Conservation (phyloP, 2,888 invertebrate species). For the Atethmia centrago region DNA sequence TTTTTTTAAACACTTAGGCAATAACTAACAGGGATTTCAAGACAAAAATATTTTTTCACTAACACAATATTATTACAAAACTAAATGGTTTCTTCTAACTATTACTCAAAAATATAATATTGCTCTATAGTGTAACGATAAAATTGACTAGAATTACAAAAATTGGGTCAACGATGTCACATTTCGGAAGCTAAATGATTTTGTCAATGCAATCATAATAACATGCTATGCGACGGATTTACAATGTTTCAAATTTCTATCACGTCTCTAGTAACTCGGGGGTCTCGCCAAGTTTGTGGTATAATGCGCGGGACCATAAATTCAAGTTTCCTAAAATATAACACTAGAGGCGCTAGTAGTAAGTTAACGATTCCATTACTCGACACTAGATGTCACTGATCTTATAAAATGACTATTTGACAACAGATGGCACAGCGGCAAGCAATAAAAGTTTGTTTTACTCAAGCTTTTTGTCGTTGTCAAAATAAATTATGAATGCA, state of each 20-base stretch:
- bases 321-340: slow-evolving; percentile 32
- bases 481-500: not conserved
- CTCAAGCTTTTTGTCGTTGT: not conserved
- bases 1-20: slow-evolving; percentile 38
- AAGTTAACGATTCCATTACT: slow-evolving; percentile 26
- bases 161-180: slow-evolving; percentile 80
- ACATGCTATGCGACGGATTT: slow-evolving; percentile 66
- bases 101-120: slow-evolving; percentile 47
- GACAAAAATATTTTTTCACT: slow-evolving; percentile 61
- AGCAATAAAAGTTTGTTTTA: not conserved
- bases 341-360: slow-evolving; percentile 56
- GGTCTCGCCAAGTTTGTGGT: slow-evolving; percentile 67
- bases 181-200: slow-evolving; percentile 73
- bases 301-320: slow-evolving; percentile 73
- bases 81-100: slow-evolving; percentile 50
- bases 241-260: slow-evolving; percentile 28
- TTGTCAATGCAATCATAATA: slow-evolving; percentile 77
- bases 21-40: slow-evolving; percentile 28
- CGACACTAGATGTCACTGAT: slow-evolving; percentile 63
- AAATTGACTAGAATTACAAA: slow-evolving; percentile 65
- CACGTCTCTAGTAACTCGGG: slow-evolving; percentile 8
- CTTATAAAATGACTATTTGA: slow-evolving; percentile 16
- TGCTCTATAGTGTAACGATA: slow-evolving; percentile 53
- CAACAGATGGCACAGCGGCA: slow-evolving; percentile 41
- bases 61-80: slow-evolving; percentile 63